Conservation (phyloP, 2,113 vertebrate species). For the Epinephelus cyanopodus region DNA sequence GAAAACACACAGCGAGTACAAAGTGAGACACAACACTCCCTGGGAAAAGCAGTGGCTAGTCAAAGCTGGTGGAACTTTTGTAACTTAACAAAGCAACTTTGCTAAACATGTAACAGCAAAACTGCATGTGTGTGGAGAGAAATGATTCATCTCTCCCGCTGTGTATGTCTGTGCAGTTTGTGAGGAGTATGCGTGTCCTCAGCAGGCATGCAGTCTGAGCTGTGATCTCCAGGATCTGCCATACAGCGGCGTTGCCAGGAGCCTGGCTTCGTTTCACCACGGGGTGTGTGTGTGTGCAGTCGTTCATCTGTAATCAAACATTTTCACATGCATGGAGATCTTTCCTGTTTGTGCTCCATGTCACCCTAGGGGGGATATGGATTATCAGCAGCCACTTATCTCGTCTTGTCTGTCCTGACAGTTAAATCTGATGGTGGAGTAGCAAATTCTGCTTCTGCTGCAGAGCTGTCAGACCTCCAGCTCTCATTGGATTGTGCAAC, state of each 20-base stretch:
- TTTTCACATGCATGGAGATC: slow-evolving; percentile 24
- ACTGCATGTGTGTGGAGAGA: not conserved
- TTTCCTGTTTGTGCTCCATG: slow-evolving; percentile 35
- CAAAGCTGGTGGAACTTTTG: slow-evolving; percentile 29
- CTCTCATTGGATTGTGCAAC: slow-evolving; percentile 12
- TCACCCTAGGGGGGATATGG: slow-evolving; percentile 10
- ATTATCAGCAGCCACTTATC: slow-evolving; percentile 53
- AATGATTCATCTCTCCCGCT: slow-evolving; percentile 11
- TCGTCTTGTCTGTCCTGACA: slow-evolving; percentile 31
- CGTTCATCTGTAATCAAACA: slow-evolving; percentile 48
- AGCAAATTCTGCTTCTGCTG: slow-evolving; percentile 7
- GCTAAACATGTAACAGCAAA: slow-evolving; percentile 26
- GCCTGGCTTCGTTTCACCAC: slow-evolving; percentile 15
- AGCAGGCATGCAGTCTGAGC: slow-evolving; percentile 19
- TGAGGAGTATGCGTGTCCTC: slow-evolving; percentile 8
- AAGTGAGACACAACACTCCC: slow-evolving; percentile 22
- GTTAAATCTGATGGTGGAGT: slow-evolving; percentile 42
- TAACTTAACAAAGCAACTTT: slow-evolving; percentile 29
- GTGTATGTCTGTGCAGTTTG: not conserved
- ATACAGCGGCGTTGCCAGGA: not conserved
- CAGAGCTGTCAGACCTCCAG: slow-evolving; percentile 17
- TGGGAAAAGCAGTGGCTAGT: not conserved
- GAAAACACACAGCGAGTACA: slow-evolving; percentile 23
- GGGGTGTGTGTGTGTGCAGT: slow-evolving; percentile 2
- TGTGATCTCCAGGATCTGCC: slow-evolving; percentile 37